phyloP scores from a whole-genome alignment of 2,888 invertebrate species.

The Acleris cristana region DNA sequence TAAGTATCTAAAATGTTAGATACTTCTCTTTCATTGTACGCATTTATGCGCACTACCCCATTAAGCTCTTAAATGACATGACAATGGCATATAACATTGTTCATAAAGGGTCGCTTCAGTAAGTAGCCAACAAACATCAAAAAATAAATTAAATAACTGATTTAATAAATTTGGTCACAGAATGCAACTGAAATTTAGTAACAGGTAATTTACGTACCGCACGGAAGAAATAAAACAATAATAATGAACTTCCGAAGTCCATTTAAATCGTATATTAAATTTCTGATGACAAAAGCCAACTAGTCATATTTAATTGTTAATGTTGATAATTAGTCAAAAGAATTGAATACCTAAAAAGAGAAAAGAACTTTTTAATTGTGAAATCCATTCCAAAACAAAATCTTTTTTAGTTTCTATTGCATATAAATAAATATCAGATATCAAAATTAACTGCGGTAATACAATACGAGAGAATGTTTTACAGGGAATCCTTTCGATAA shows the following conservation, averaged over 20 bases:
- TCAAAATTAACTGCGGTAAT: conserved; percentile 16
- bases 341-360: too few relatives aligned
- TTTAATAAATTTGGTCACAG: not conserved
- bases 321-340: too few relatives aligned
- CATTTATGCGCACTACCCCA: too few relatives aligned
- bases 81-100: not conserved
- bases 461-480: conserved; percentile 10
- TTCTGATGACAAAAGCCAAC: too few relatives aligned
- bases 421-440: not conserved
- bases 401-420: too few relatives aligned
- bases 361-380: too few relatives aligned
- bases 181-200: not conserved
- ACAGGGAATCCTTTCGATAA: conserved; percentile 23
- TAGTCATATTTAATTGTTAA: too few relatives aligned
- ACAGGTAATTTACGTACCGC: not conserved
- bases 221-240: conserved; percentile 11
- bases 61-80: not conserved
- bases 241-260: conserved; percentile 4
- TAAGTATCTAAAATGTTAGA: too few relatives aligned
- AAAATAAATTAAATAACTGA: not conserved
- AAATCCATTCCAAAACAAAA: too few relatives aligned
- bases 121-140: not conserved
- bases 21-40: too few relatives aligned
- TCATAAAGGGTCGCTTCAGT: not conserved
- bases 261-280: not conserved